These are phyloP conservation scores for Monoplex corrugatus DNA, from an alignment of 2,888 invertebrate species.

Conservation along the genomic window DNA sequence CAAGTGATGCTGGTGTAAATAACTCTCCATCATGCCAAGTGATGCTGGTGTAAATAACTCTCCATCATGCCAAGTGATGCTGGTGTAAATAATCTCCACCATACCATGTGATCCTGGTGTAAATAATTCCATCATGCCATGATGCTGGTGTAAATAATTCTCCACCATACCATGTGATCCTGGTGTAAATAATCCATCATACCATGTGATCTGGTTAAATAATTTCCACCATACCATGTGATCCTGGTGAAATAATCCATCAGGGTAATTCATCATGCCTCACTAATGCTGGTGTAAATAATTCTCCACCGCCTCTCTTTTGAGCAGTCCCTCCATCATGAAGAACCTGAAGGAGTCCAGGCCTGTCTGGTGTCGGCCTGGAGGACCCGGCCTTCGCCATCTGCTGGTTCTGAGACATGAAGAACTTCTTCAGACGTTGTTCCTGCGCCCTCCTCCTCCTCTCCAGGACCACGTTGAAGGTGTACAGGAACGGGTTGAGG, in stretches of 20 bases:
- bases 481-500: constrained; percentile 38
- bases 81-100: no score
- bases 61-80: no score
- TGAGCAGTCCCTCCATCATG: not conserved
- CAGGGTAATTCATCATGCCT: not conserved
- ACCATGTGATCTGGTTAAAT: no score
- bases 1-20: no score
- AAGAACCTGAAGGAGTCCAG: not conserved
- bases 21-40: no score
- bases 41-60: no score
- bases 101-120: no score
- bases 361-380: not conserved
- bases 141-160: no score
- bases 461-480: constrained; percentile 5
- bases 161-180: no score
- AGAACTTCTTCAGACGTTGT: not conserved
- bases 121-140: no score
- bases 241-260: no score
- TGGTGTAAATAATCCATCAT: not conserved
- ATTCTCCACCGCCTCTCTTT: not conserved
- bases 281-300: not conserved
- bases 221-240: no score
- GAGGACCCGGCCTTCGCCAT: not conserved
- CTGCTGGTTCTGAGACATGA: not conserved
- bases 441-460: not conserved